Evolutionary conservation across 1,140 invertebrate genomes (phyloP), one percentile per base, ranked within the genome.

Genomic region (Drosophila kepulauana): DNA sequence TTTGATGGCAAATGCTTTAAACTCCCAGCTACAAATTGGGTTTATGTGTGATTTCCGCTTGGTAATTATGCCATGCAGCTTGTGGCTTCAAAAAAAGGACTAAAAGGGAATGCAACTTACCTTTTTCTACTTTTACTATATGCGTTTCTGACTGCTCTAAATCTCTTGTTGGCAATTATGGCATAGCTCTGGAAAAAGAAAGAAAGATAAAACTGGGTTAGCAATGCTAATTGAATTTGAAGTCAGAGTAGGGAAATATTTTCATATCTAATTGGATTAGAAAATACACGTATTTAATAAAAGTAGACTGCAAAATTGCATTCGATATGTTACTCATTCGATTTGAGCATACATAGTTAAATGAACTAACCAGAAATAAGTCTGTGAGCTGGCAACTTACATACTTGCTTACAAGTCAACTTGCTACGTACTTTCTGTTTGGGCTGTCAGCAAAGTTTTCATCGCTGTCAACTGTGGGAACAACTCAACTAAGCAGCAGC

Each of bases 371-470:
- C 54, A 57, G 20, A 25, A 25, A 25, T 43, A 59, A 62, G 45
- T 48, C 45, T 20, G 54, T 20, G 10, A 7, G 46, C 57, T 49
- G 49, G 33, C 33, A 71, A 78, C 63, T 71, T 64, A 61, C 63
- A 68, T 64, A 61, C 67, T 87, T 77, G 51, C 33, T 38, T 67
- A 49, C 45, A 57, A 67, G 67, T 48, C 35, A 15, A 3, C 8
- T 38, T 8, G 35, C 35, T 25, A 25, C 20, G 20, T 25, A 25
- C 20, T 25, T 25, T 25, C 20, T 38, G 75, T 62, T 63, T 11
- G 49, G 46, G 59, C 78, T 88, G 85, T 89, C 85, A 88, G 66
- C 81, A 75, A 88, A 89, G 75, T 88, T 88, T 89, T 88, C 78
- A 89, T 72, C 85, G 88, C 85, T 89, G 85, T 88, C 85, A 81